Conservation (phyloP, 2,797 vertebrate genomes). For the Sternarchorhynchus goeldii region DNA sequence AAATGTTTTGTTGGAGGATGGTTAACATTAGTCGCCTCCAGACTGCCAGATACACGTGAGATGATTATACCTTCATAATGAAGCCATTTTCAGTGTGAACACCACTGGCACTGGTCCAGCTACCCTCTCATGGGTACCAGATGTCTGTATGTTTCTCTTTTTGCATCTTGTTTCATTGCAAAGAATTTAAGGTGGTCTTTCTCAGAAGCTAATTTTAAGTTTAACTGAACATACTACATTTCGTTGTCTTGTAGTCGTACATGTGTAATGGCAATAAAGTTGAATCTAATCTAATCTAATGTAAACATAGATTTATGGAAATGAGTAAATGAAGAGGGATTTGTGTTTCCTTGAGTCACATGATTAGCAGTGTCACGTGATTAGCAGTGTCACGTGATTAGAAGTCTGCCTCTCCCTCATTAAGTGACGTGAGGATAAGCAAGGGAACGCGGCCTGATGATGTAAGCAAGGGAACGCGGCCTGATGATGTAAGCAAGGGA, state of each 20-base stretch:
- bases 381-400: conserved; percentile 50
- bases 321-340: not conserved
- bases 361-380: no score
- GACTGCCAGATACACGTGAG: conserved; percentile 45
- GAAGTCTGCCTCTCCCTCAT: conserved; percentile 60
- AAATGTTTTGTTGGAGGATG: not conserved
- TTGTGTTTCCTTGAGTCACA: no score
- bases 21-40: conserved; percentile 18
- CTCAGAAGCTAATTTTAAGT: not conserved
- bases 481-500: no score
- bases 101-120: conserved; percentile 69
- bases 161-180: conserved; percentile 54
- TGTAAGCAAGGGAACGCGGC: no score
- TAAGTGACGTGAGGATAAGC: conserved; percentile 58
- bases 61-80: conserved; percentile 70
- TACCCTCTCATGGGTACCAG: conserved; percentile 75
- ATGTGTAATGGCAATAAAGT: no score
- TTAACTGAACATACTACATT: not conserved
- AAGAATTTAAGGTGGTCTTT: not conserved
- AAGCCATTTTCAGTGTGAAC: conserved; percentile 70
- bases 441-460: no score
- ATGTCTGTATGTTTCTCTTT: conserved; percentile 70
- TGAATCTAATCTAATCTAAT: no score
- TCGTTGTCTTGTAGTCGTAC: no score
- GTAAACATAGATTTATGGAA: not conserved